Percentiles rank a stretch among this genome's conserved stretches.
Evolutionary conservation across 2,797 vertebrate species (phyloP).

Genomic region (Clarias pachynema): DNA sequence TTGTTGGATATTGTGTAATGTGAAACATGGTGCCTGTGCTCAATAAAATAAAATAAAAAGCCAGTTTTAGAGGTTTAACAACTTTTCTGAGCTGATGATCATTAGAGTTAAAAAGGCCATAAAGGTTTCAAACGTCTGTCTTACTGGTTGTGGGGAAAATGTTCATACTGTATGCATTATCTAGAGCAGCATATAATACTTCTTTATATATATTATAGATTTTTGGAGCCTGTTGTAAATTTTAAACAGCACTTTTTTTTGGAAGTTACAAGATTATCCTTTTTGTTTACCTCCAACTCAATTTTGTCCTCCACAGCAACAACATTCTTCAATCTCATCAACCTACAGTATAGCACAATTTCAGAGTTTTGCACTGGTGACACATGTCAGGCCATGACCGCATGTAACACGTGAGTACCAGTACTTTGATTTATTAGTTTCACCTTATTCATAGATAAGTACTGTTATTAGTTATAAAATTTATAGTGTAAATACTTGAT

Average conservation of each 20-base stretch:
- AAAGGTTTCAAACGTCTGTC: no score
- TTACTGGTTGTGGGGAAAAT: not conserved
- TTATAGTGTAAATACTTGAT: no score
- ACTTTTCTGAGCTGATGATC: not conserved
- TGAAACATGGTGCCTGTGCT: not conserved
- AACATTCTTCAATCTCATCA: slow-evolving; percentile 99
- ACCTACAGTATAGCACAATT: slow-evolving; percentile 99
- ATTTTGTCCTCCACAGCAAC: slow-evolving; percentile 79
- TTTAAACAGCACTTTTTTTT: not conserved
- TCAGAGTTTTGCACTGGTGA: slow-evolving; percentile 99
- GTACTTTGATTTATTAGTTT: not conserved
- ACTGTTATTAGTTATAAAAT: not conserved
- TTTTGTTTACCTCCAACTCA: not conserved
- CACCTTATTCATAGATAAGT: not conserved
- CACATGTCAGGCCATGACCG: slow-evolving; percentile 96
- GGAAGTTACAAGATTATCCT: not conserved
- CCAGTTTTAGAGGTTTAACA: not conserved
- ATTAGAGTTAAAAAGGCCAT: no score
- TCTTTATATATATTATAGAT: no score
- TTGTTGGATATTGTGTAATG: not conserved
- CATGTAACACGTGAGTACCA: slow-evolving; percentile 93
- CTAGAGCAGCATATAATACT: not conserved
- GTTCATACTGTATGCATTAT: not conserved
- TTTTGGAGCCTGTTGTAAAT: not conserved
- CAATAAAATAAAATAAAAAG: not conserved